Percentiles rank a stretch among this genome's conserved stretches.
These are phyloP conservation scores for Scolopax mira DNA, from an alignment of 2,113 vertebrate species.

Conservation along the genomic window DNA sequence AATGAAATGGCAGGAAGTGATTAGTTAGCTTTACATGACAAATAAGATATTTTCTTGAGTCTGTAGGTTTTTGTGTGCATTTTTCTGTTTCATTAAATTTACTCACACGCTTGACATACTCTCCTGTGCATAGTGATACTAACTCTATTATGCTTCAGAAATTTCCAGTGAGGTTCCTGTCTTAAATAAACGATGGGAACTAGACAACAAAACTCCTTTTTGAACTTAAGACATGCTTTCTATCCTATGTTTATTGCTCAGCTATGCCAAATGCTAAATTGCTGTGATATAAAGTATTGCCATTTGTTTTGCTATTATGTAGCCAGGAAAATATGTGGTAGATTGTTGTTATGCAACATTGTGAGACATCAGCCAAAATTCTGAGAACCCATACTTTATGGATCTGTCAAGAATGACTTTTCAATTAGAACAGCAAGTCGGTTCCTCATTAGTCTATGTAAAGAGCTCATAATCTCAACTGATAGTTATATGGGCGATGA, in stretches of 20 bases:
- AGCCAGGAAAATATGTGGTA: neutral
- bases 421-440: neutral
- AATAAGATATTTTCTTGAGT: neutral
- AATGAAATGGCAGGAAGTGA: neutral
- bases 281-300: neutral
- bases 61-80: neutral
- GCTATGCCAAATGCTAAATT: neutral
- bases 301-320: neutral
- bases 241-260: neutral
- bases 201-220: neutral
- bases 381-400: neutral
- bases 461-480: neutral
- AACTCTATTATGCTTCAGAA: neutral
- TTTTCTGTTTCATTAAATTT: neutral
- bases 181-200: neutral
- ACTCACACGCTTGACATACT: neutral
- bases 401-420: neutral
- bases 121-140: neutral
- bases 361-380: neutral
- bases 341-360: neutral
- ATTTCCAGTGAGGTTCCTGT: neutral
- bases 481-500: neutral
- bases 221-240: neutral
- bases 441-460: neutral
- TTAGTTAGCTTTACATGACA: neutral